Evolutionary conservation across 1,140 invertebrate genomes (phyloP), one percentile per base, ranked within the genome.

Genomic region (Chymomyza costata): DNA sequence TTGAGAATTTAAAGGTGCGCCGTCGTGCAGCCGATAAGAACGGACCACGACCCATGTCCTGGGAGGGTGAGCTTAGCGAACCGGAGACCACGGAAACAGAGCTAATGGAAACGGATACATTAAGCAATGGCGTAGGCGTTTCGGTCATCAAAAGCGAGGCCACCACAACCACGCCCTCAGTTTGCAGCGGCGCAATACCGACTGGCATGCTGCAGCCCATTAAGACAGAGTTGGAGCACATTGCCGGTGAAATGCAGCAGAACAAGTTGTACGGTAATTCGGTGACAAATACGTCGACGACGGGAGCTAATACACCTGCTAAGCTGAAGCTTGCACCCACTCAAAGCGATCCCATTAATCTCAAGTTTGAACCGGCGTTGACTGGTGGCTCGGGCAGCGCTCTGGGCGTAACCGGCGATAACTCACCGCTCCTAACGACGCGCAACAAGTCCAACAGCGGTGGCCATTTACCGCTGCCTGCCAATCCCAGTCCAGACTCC

Each of bases 21-120:
- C 48, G 80, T 19, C 47, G 76, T 1, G 58, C 47, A 3, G 40
- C 65, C 10, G 70, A 84, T 15, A 85, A 81, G 34, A 85, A 83
- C 35, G 84, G 82, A 0, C 87, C 87, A 3, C 67, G 94, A 28
- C 94, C 94, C 10, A 96, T 96, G 94, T 95, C 94, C 1, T 95
- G 94, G 94, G 94, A 96, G 83, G 94, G 94, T 10, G 94, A 95
- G 85, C 86, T 96, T 0, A 95, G 93, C 1, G 94, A 96, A 69
- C 69, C 89, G 84, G 82, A 84, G 38, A 70, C 59, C 19, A 71
- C 3, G 44, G 52, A 21, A 8, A 38, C 17, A 87, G 86, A 85
- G 31, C 54, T 81, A 2, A 85, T 86, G 84, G 84, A 86, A 14
- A 84, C 81, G n/a, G 84, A 85, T 21, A 58, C 61, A n/a, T 28